Conservation (phyloP, 2,888 invertebrate genomes). For the Rhingia rostrata region DNA sequence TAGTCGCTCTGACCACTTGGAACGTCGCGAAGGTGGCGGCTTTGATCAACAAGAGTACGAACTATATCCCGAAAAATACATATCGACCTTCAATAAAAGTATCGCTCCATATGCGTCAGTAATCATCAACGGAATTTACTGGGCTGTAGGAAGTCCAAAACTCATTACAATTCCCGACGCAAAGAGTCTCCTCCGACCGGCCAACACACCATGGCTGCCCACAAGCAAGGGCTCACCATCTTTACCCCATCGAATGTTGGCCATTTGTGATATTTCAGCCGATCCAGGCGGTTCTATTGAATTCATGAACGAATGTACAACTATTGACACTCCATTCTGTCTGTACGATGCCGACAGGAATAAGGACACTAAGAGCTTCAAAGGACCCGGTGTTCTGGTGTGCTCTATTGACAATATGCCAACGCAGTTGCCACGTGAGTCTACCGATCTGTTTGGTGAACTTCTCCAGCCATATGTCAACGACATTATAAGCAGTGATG, state of each 20-base stretch:
- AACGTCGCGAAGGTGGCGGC: slow-evolving; percentile 95
- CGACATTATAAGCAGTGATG: slow-evolving; percentile 94
- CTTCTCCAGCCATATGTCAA: slow-evolving; percentile 93
- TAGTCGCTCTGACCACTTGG: slow-evolving; percentile 95
- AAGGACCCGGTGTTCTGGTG: slow-evolving; percentile 98
- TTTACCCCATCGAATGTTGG: slow-evolving; percentile 94
- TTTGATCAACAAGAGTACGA: slow-evolving; percentile 95
- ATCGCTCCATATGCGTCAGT: slow-evolving; percentile 99
- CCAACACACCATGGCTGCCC: slow-evolving; percentile 96
- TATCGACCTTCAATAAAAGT: slow-evolving; percentile 97
- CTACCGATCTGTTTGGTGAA: slow-evolving; percentile 99
- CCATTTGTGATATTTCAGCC: slow-evolving; percentile 99
- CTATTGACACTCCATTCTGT: slow-evolving; percentile 99
- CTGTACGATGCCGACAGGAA: slow-evolving; percentile 99
- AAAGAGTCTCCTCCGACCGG: slow-evolving; percentile 94
- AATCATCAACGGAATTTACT: slow-evolving; percentile 98
- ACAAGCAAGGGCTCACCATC: slow-evolving; percentile 94
- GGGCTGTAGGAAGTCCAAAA: slow-evolving; percentile 98
- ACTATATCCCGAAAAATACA: slow-evolving; percentile 95
- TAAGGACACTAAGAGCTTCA: slow-evolving; percentile 97
- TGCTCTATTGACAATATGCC: slow-evolving; percentile 99
- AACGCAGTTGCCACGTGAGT: slow-evolving; percentile 97
- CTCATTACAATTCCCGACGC: slow-evolving; percentile 98
- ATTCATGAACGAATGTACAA: slow-evolving; percentile 99
- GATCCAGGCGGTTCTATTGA: slow-evolving; percentile 99